Percentiles rank a stretch among this genome's conserved stretches.
Conservation (phyloP, 2,113 vertebrate species). For the western clawed frog (Xenopus tropicalis) region DNA sequence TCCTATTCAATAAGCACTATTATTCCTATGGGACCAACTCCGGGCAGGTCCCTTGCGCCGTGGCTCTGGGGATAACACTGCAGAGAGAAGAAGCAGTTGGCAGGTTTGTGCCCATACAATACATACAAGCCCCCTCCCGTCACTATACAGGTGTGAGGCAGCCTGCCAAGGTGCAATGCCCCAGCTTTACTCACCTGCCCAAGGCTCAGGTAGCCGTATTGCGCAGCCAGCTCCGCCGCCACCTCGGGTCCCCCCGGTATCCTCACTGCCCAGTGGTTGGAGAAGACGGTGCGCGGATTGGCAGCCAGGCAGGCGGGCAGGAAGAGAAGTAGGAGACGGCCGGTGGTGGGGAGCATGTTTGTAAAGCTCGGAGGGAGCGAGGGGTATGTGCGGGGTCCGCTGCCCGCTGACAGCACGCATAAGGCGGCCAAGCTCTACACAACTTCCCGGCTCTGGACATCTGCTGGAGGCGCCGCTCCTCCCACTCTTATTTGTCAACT, state of each 20-base stretch:
- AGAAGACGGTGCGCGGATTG: slow-evolving; percentile 64
- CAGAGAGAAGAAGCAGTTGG: no score
- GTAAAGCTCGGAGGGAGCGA: background rate
- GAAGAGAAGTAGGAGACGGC: slow-evolving; percentile 44
- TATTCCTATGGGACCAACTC: no score
- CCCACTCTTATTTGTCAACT: slow-evolving; percentile 31
- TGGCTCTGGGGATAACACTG: no score
- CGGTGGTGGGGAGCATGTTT: slow-evolving; percentile 33
- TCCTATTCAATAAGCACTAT: no score
- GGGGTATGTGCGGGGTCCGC: background rate
- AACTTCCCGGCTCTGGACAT: slow-evolving; percentile 29
- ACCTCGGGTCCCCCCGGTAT: slow-evolving; percentile 68
- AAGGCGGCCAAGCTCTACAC: background rate
- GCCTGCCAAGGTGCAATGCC: no score
- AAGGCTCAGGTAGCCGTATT: slow-evolving; percentile 81
- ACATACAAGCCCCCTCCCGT: no score
- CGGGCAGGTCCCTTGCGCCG: no score
- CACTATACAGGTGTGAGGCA: no score
- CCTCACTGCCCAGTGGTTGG: slow-evolving; percentile 87
- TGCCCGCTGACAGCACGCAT: slow-evolving; percentile 19
- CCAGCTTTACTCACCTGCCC: slow-evolving; percentile 73
- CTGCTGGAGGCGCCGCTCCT: slow-evolving; percentile 2
- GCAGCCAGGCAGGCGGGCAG: slow-evolving; percentile 51
- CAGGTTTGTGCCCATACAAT: no score
- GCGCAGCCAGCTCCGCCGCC: slow-evolving; percentile 73